Evolutionary conservation across 2,888 invertebrate species (phyloP).

Genomic region (Lysandra bellargus): DNA sequence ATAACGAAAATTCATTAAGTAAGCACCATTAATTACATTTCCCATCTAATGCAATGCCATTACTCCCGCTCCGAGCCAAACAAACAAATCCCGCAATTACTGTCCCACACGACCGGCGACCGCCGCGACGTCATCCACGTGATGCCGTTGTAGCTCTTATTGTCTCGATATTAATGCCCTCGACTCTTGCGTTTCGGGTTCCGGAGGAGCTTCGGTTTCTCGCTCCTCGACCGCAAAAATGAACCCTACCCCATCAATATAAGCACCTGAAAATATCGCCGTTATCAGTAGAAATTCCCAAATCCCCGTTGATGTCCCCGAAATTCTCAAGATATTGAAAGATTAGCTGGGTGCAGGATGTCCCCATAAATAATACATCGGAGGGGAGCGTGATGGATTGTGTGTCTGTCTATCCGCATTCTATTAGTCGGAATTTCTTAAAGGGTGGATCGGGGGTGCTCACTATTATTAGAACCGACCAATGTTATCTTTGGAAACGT

Average conservation of each 20-base stretch:
- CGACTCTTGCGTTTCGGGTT: constrained; percentile 47
- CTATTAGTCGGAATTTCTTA: constrained; percentile 78
- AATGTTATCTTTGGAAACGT: constrained; percentile 73
- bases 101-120: constrained; percentile 55
- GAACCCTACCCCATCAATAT: constrained; percentile 48
- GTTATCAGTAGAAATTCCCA: constrained; percentile 45
- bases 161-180: constrained; percentile 42
- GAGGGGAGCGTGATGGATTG: constrained; percentile 75
- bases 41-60: constrained; percentile 66
- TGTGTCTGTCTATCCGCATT: constrained; percentile 74
- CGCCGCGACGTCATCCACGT: constrained; percentile 36
- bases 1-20: constrained; percentile 75
- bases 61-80: constrained; percentile 71
- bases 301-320: constrained; percentile 63
- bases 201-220: constrained; percentile 47
- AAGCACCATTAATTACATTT: constrained; percentile 71
- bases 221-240: constrained; percentile 48
- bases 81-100: constrained; percentile 78
- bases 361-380: constrained; percentile 79
- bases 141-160: constrained; percentile 42
- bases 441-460: constrained; percentile 72
- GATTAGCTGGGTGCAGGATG: constrained; percentile 76
- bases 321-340: constrained; percentile 80
- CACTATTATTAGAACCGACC: constrained; percentile 69
- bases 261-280: constrained; percentile 42